Evolutionary conservation across 2,113 vertebrate species (phyloP), one percentile per base, ranked within the genome.

Genomic region (Cricetomys ansorgei): DNA sequence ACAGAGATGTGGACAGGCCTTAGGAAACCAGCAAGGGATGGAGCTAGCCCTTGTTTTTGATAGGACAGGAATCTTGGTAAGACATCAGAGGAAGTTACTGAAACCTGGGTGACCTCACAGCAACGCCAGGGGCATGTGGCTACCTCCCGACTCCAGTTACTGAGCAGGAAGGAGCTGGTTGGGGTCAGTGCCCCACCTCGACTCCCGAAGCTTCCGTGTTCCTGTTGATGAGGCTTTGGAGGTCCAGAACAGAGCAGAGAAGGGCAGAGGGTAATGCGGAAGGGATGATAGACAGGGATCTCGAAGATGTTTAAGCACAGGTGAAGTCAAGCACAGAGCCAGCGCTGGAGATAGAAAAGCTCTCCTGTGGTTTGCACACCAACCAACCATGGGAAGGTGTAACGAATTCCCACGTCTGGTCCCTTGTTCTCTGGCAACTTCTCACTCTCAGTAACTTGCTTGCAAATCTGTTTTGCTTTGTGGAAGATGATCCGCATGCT

Each of bases 401-500:
- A 65, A 93, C 80, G 70, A 65, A 84, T 81, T 85, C 79, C 85
- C 17, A 31, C 53, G 96, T 94, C 79, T 53, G 59, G 69, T 85
- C 64, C 40, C 72, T 57, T 27, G 48, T 59, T 69, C 31, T 81
- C 92, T 67, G 76, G 87, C 88, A 88, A 83, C 88, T 81, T 96
- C 48, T 80, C 37, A 84, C 70, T 73, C 50, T 62, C 48, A 50
- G 19, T 3, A 72, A 77, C 85, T 86, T 96, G 88, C 81, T 90
- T 48, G 94, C n/a, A 91, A 50, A n/a, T 95, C 93, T 59, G 64
- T 92, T 96, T 96, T 92, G 70, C 88, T 92, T 85, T 65, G 88
- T 85, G 76, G 80, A 40, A 86, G 85, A 67, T 94, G 81, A 96
- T 45, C 27, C 9, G 1, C 23, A 65, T 9, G 31, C 77, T 10